Base-by-base conservation (phyloP, 2,797 vertebrate species). In the Paedocypris micromegethes region DNA sequence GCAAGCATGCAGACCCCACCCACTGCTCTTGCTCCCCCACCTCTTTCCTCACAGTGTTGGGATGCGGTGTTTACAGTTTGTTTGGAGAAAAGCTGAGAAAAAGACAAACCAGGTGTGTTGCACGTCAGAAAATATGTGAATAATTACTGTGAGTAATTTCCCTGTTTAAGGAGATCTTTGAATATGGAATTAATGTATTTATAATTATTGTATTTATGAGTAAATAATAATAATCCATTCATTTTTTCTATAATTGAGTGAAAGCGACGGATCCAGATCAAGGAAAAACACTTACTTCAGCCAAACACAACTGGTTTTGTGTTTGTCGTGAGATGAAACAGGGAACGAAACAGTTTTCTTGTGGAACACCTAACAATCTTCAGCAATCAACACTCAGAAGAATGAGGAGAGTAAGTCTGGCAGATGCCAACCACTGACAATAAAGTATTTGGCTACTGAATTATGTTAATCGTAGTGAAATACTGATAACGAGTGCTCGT, bases 1-100 rank as follows among this genome's bases (percentile, higher is more conserved):
- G 78, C 73, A 75, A 41, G 77, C 72, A 49, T 2, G n/a, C 78
- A 80, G 80, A 78, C 80, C 0, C 81, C 83, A 66, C 88, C 88
- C 83, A 80, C 76, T 55, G 64, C n/a, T 9, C 43, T 66, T 59
- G 60, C 44, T 58, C 9, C 54, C 65, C 73, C 51, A 41, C 8
- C 9, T 8, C 58, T 45, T 50, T n/a, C 49, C 43, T 54, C 47
- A 41, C 63, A 48, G 43, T 48, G 43, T 51, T 66, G 49, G 47
- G 55, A 50, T 40, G 70, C 55, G 38, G 66, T 77, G 82, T 80
- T 83, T 77, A 77, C 62, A 70, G 72, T 79, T 82, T 80, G 59
- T 68, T 43, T 65, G 58, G 39, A 63, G 57, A 58, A 48, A 9
- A 39, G 61, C 51, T 37, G 42, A 37, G 44, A 66, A 51, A 68